Evolutionary conservation across 1,140 invertebrate species (phyloP).

Genomic region (Stenopsyche tienmushanensis): DNA sequence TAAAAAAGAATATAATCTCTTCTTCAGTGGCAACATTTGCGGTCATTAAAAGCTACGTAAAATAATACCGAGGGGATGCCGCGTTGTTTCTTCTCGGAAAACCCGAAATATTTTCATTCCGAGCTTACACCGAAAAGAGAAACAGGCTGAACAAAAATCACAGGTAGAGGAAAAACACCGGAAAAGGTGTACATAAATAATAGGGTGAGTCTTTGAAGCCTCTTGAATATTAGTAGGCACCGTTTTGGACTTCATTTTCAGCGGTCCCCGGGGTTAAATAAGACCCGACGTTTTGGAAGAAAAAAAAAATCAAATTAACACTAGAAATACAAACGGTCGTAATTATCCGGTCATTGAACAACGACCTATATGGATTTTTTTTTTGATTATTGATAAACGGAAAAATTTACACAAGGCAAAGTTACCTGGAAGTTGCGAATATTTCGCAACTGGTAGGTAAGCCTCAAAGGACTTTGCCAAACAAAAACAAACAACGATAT

Average conservation of each 20-base stretch:
- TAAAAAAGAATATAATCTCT: not conserved
- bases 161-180: not conserved
- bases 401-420: no score
- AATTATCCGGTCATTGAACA: not conserved
- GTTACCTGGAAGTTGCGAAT: no score
- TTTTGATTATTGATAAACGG: no score
- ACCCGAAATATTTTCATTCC: not conserved
- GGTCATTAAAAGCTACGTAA: no score
- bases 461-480: no score
- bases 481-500: no score
- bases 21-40: not conserved
- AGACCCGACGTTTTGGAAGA: conserved; percentile 7
- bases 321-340: not conserved
- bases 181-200: conserved; percentile 2
- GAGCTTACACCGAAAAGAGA: not conserved
- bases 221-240: conserved; percentile 21
- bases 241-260: conserved; percentile 26
- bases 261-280: conserved; percentile 14
- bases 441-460: no score
- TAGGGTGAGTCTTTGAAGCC: not conserved
- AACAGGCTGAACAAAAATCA: not conserved
- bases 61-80: no score
- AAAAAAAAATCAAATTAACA: not conserved
- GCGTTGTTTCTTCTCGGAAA: not conserved
- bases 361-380: no score